Evolutionary conservation across 2,888 invertebrate genomes (phyloP).

Genomic region (Perizoma affinitatum): DNA sequence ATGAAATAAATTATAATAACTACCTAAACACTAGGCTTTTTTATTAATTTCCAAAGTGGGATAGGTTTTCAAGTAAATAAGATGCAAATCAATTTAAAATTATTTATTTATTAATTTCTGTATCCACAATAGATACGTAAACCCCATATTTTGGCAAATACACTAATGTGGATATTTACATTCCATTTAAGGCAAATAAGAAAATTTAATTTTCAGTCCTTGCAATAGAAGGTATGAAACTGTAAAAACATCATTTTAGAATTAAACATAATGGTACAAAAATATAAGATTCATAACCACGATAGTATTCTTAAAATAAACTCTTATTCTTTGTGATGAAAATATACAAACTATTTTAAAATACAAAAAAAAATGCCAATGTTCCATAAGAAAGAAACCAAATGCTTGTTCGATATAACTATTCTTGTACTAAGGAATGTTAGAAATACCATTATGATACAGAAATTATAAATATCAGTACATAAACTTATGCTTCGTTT

Average conservation of each 20-base stretch:
- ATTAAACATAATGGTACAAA: conserved; percentile 56
- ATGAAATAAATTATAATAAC: conserved; percentile 53
- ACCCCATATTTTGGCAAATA: conserved; percentile 67
- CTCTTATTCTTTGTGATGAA: conserved; percentile 60
- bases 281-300: conserved; percentile 55
- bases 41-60: conserved; percentile 1
- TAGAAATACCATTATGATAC: conserved; percentile 72
- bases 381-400: conserved; percentile 40
- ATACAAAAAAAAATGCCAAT: conserved; percentile 47
- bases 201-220: conserved; percentile 52
- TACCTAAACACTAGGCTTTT: conserved; percentile 11
- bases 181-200: conserved; percentile 44
- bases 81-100: conserved; percentile 49
- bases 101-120: conserved; percentile 83
- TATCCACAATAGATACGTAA: conserved; percentile 80
- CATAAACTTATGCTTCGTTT: conserved; percentile 62
- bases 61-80: conserved; percentile 33
- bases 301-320: conserved; percentile 49
- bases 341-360: conserved; percentile 44
- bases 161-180: conserved; percentile 64
- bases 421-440: conserved; percentile 69
- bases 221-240: conserved; percentile 32
- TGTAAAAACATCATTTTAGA: conserved; percentile 30
- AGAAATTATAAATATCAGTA: conserved; percentile 80
- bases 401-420: conserved; percentile 68